Conservation (phyloP, 2,888 invertebrate genomes). For the Dascillus cervinus region DNA sequence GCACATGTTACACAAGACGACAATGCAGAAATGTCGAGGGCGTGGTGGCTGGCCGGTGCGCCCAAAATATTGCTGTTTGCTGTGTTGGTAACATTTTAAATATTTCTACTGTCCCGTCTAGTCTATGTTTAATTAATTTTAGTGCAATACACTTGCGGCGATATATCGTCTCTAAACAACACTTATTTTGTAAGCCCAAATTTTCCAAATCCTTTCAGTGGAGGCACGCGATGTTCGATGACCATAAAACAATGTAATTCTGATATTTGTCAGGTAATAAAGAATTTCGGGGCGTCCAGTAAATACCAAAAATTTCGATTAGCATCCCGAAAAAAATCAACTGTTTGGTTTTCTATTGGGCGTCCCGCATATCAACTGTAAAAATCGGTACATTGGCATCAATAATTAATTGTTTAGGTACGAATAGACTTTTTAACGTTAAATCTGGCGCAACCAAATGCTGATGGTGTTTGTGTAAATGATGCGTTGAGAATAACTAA, state of each 20-base stretch:
- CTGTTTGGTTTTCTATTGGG: neutral
- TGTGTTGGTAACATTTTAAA: conserved; percentile 78
- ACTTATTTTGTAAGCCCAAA: conserved; percentile 76
- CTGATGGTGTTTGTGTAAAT: conserved; percentile 60
- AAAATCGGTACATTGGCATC: neutral
- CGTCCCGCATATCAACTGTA: neutral
- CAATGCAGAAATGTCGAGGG: conserved; percentile 69
- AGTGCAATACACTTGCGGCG: conserved; percentile 70
- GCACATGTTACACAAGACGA: conserved; percentile 67
- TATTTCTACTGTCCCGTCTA: too few relatives aligned
- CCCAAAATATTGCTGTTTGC: conserved; percentile 66
- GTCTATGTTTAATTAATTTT: conserved; percentile 7
- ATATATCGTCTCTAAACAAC: conserved; percentile 64
- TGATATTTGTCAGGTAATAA: conserved; percentile 59
- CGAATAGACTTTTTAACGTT: conserved; percentile 70
- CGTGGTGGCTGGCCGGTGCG: conserved; percentile 64
- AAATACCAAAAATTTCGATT: too few relatives aligned
- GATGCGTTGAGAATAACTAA: conserved; percentile 66
- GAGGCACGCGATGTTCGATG: conserved; percentile 63
- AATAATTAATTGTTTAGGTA: too few relatives aligned
- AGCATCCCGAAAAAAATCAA: too few relatives aligned
- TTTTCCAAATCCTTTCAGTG: conserved; percentile 63
- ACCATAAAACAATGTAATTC: conserved; percentile 61
- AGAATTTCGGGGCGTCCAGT: neutral
- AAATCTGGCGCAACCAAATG: conserved; percentile 62